Evolutionary conservation across 2,888 invertebrate genomes (phyloP).

Genomic region (Colostygia pectinataria): DNA sequence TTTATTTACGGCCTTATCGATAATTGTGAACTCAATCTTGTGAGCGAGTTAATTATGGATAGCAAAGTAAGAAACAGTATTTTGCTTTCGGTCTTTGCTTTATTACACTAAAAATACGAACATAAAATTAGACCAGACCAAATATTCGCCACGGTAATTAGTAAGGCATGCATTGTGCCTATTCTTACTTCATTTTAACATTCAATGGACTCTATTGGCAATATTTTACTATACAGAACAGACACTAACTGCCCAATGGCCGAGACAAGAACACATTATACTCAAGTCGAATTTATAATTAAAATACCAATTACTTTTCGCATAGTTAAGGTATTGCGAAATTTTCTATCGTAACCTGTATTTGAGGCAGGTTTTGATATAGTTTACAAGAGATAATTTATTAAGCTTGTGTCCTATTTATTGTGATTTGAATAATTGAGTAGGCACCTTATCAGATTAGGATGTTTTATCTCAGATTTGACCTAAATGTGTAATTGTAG

Average conservation of each 20-base stretch:
- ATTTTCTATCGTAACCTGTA: constrained; percentile 42
- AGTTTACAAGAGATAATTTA: constrained; percentile 16
- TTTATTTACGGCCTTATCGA: too few relatives aligned
- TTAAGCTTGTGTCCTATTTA: constrained; percentile 13
- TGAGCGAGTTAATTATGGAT: too few relatives aligned
- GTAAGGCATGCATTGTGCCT: too few relatives aligned
- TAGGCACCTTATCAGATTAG: constrained; percentile 1
- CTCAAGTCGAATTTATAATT: constrained; percentile 42
- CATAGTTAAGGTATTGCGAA: constrained; percentile 45
- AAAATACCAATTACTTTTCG: constrained; percentile 49
- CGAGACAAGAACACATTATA: constrained; percentile 30
- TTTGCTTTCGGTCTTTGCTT: too few relatives aligned
- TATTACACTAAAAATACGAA: too few relatives aligned
- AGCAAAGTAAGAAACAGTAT: too few relatives aligned
- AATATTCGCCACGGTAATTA: background rate
- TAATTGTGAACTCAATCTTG: too few relatives aligned
- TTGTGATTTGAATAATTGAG: constrained; percentile 18
- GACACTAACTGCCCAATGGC: constrained; percentile 16
- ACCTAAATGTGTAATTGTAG: constrained; percentile 13
- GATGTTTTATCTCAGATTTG: constrained; percentile 11
- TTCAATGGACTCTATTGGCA: constrained; percentile 5
- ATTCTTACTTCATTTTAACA: background rate
- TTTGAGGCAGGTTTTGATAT: constrained; percentile 27
- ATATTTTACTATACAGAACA: constrained; percentile 2
- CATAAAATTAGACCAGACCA: too few relatives aligned